Evolutionary conservation across 2,113 vertebrate species (phyloP).

Genomic region (Neoarius graeffei): DNA sequence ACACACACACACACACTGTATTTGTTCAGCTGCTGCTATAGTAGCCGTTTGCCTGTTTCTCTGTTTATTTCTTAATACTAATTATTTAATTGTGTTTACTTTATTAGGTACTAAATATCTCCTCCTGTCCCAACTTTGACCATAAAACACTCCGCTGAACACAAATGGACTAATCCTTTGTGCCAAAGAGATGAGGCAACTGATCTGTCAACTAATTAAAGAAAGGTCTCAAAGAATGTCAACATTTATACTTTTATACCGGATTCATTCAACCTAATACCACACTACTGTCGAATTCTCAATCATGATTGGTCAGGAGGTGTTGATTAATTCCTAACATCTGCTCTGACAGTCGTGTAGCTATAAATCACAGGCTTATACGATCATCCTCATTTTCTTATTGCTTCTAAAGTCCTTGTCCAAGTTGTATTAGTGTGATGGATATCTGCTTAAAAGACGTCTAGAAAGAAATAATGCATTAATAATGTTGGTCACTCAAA

Average conservation of each 20-base stretch:
- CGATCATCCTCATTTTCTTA: too few species aligned
- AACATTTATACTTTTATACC: neutral
- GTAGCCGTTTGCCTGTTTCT: slow-evolving; percentile 52
- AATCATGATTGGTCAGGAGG: neutral
- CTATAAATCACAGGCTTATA: too few species aligned
- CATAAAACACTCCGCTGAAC: slow-evolving; percentile 55
- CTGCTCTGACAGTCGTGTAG: neutral
- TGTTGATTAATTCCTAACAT: neutral
- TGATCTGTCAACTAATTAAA: slow-evolving; percentile 42
- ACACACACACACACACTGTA: neutral
- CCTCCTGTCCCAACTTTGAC: slow-evolving; percentile 53
- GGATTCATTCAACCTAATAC: neutral
- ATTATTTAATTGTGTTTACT: slow-evolving; percentile 73
- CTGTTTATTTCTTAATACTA: slow-evolving; percentile 58
- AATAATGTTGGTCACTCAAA: neutral
- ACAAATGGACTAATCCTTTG: slow-evolving; percentile 37
- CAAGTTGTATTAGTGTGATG: too few species aligned
- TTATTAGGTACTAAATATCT: slow-evolving; percentile 68
- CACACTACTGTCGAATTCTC: neutral
- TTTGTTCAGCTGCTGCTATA: neutral
- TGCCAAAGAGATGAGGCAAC: slow-evolving; percentile 39
- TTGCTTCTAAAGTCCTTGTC: too few species aligned
- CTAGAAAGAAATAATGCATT: too few species aligned
- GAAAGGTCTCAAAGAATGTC: neutral
- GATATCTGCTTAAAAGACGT: too few species aligned